Evolutionary conservation across 2,113 vertebrate species (phyloP).

Genomic region (Platycercus adscitus): DNA sequence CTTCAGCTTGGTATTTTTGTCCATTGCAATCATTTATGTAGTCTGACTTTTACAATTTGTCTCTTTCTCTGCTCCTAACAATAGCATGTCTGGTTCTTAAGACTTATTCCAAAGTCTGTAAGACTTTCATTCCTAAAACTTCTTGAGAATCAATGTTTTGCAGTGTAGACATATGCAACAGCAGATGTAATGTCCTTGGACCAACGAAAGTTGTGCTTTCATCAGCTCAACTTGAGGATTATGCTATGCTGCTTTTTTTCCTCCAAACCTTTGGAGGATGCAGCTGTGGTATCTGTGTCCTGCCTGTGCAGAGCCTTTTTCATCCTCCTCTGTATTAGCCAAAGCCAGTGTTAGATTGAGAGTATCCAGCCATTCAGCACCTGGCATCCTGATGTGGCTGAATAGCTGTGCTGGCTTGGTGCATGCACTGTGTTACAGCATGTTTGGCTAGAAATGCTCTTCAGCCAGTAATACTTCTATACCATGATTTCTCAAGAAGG

Average conservation of each 20-base stretch:
- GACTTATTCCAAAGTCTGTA: slow-evolving; percentile 23
- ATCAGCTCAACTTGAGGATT: neutral
- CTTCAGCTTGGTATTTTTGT: slow-evolving; percentile 75
- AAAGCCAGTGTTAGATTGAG: neutral
- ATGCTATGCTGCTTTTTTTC: neutral
- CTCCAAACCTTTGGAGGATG: neutral
- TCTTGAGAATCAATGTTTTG: slow-evolving; percentile 44
- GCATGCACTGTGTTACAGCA: neutral
- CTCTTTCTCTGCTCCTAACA: slow-evolving; percentile 78
- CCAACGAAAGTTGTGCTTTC: neutral
- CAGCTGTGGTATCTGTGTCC: fast-evolving
- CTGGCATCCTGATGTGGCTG: neutral
- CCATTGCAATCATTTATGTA: slow-evolving; percentile 65
- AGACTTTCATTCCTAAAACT: slow-evolving; percentile 37
- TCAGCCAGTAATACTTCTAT: neutral
- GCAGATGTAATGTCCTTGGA: neutral
- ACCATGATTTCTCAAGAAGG: slow-evolving; percentile 33
- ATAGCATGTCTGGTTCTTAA: slow-evolving; percentile 73
- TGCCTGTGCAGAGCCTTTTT: neutral
- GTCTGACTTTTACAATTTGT: slow-evolving; percentile 69
- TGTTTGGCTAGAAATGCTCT: neutral
- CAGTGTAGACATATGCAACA: neutral
- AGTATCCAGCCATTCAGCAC: neutral
- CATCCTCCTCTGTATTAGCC: neutral
- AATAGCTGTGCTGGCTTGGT: neutral